Percentiles rank a stretch among this genome's conserved stretches.
phyloP scores from a whole-genome alignment of 2,888 invertebrate species.

The Zhuqinia jingwanae region DNA sequence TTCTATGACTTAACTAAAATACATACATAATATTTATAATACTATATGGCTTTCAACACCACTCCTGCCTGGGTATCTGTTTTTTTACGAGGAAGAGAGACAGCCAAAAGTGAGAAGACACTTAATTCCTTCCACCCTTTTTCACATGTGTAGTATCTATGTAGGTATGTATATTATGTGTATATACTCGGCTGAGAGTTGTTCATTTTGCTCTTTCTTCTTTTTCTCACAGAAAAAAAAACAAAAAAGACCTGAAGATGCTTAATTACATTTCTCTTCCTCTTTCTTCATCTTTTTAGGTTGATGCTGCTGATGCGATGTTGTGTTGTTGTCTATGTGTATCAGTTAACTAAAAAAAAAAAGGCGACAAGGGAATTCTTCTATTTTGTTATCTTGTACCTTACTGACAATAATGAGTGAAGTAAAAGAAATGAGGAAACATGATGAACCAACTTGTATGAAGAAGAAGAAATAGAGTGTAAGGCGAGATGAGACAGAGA shows the following conservation, averaged over 20 bases:
- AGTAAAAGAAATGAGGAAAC: slow-evolving; percentile 65
- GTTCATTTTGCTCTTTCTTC: background rate
- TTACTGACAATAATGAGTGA: slow-evolving; percentile 68
- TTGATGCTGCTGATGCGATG: too few relatives aligned
- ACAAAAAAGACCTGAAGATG: slow-evolving; percentile 57
- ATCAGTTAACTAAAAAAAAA: slow-evolving; percentile 59
- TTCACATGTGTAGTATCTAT: too few relatives aligned
- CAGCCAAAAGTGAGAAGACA: slow-evolving; percentile 29
- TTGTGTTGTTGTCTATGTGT: slow-evolving; percentile 15
- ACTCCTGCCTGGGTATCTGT: too few relatives aligned
- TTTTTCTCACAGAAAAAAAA: slow-evolving; percentile 20
- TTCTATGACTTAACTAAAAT: too few relatives aligned
- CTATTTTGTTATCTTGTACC: slow-evolving; percentile 60
- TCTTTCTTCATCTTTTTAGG: background rate
- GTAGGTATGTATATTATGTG: background rate
- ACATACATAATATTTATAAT: too few relatives aligned
- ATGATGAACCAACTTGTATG: slow-evolving; percentile 60
- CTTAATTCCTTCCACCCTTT: slow-evolving; percentile 16
- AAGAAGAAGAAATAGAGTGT: background rate
- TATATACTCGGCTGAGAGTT: background rate
- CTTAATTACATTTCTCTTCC: slow-evolving; percentile 66
- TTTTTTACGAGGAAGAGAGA: background rate
- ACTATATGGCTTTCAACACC: too few relatives aligned
- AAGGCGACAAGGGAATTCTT: slow-evolving; percentile 62
- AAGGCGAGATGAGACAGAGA: background rate